A percentile compares a stretch with the other conserved stretches of the same genome.
Evolutionary conservation across 2,113 vertebrate species (phyloP).

Genomic region (Ursus arctos): DNA sequence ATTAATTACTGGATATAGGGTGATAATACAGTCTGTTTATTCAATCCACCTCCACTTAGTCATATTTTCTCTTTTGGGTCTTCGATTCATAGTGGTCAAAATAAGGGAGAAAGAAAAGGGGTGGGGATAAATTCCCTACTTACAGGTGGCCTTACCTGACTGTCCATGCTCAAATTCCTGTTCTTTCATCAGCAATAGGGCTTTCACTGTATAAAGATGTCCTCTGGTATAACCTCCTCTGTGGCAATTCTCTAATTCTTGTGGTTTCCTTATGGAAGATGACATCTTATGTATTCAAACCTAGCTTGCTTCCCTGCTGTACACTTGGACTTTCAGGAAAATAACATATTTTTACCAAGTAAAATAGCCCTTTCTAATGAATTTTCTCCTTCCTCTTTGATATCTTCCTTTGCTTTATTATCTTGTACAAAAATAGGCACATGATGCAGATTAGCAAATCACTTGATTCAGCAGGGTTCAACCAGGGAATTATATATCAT

Average conservation of each 20-base stretch:
- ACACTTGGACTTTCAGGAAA: neutral
- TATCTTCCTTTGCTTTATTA: neutral
- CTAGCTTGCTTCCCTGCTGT: neutral
- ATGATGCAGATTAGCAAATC: neutral
- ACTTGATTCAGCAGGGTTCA: neutral
- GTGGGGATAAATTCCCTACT: fast-evolving
- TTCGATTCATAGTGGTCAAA: neutral
- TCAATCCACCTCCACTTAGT: neutral
- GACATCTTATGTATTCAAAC: neutral
- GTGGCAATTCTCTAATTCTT: neutral
- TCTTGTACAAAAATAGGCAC: neutral
- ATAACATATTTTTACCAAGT: neutral
- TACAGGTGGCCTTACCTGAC: neutral
- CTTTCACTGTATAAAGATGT: neutral
- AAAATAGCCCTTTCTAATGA: neutral
- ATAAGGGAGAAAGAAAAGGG: neutral
- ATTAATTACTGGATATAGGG: neutral
- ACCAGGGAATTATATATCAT: neutral
- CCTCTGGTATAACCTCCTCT: neutral
- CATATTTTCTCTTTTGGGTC: neutral
- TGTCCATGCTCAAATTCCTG: neutral
- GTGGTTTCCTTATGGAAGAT: neutral
- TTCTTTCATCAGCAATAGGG: neutral
- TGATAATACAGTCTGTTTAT: neutral
- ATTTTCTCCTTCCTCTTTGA: neutral